These are phyloP conservation scores for Euspilapteryx auroguttella DNA, from an alignment of 2,888 invertebrate species.

Conservation along the genomic window DNA sequence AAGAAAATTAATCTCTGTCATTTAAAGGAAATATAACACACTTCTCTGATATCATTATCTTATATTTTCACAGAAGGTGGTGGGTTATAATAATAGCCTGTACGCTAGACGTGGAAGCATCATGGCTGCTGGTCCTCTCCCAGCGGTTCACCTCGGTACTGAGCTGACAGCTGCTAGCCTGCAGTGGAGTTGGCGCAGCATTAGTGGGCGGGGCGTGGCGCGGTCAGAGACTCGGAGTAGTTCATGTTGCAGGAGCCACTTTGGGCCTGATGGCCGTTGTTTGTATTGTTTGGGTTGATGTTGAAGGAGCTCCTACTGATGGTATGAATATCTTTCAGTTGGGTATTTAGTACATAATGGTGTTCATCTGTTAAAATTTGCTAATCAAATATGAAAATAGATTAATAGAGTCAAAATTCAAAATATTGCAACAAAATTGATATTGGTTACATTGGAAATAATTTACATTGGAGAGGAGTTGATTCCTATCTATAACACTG, in stretches of 20 bases:
- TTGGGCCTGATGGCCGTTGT: slow-evolving; percentile 81
- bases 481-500: too few species aligned
- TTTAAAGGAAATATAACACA: too few species aligned
- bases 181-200: slow-evolving; percentile 83
- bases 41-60: too few species aligned
- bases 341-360: too few species aligned
- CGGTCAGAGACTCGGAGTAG: slow-evolving; percentile 72
- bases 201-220: slow-evolving; percentile 78
- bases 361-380: too few species aligned
- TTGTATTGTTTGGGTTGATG: slow-evolving; percentile 82
- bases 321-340: too few species aligned
- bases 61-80: slow-evolving; percentile 52
- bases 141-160: slow-evolving; percentile 62
- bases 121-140: slow-evolving; percentile 79
- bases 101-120: slow-evolving; percentile 83
- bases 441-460: too few species aligned
- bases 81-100: slow-evolving; percentile 80
- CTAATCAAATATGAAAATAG: too few species aligned
- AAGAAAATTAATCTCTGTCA: too few species aligned
- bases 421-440: too few species aligned
- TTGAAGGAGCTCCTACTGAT: slow-evolving; percentile 69
- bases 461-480: too few species aligned
- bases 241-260: slow-evolving; percentile 78
- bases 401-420: too few species aligned
- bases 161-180: slow-evolving; percentile 77